Percentiles rank a stretch among this genome's conserved stretches.
These are phyloP conservation scores for Chelonus insularis DNA, from an alignment of 1,140 invertebrate species.

Conservation along the genomic window DNA sequence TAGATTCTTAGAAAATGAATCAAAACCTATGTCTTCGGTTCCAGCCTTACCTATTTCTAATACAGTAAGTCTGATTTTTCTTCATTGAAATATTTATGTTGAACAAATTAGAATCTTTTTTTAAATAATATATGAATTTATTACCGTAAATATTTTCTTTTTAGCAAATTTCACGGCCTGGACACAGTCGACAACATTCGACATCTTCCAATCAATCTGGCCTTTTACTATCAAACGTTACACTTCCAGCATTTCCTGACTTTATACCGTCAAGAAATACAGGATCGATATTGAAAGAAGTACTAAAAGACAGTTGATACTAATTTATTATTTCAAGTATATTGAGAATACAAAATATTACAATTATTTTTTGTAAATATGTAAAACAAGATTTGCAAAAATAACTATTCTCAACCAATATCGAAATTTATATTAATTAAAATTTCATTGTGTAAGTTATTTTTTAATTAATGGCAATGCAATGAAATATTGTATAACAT, in stretches of 20 bases:
- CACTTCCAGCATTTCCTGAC: constrained; percentile 65
- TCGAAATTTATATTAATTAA: too few relatives aligned
- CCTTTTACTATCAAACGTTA: constrained; percentile 63
- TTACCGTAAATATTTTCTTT: too few relatives aligned
- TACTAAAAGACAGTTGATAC: constrained; percentile 68
- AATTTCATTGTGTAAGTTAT: too few relatives aligned
- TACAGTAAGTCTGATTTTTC: constrained; percentile 46
- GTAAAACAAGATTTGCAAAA: too few relatives aligned
- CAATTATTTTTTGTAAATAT: background rate
- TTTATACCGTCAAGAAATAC: constrained; percentile 68
- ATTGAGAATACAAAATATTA: background rate
- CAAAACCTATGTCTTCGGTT: constrained; percentile 68
- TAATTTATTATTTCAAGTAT: constrained; percentile 30
- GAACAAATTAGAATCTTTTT: too few relatives aligned
- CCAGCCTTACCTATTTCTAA: constrained; percentile 65
- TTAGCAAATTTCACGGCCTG: constrained; percentile 45
- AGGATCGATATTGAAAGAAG: constrained; percentile 71
- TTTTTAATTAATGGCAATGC: too few relatives aligned
- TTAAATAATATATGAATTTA: too few relatives aligned
- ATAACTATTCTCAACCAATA: background rate
- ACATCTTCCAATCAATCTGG: constrained; percentile 57
- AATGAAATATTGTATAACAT: too few relatives aligned
- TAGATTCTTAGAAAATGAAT: constrained; percentile 85
- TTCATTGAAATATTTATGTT: too few relatives aligned
- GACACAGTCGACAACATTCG: constrained; percentile 51